Conservation (phyloP, 2,888 invertebrate species). For the Orchesella flavescens region DNA sequence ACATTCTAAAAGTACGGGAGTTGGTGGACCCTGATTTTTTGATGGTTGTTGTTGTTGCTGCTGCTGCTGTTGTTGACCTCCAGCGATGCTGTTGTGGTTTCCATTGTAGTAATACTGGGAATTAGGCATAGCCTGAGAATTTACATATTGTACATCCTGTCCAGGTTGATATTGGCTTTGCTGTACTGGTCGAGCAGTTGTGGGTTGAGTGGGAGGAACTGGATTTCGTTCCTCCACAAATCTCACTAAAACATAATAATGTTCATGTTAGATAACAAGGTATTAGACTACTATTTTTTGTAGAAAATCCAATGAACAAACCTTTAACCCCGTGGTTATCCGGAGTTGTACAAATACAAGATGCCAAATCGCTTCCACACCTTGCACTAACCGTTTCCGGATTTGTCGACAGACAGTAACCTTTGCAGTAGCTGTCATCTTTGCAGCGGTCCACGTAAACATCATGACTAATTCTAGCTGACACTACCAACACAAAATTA, state of each 20-base stretch:
- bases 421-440: constrained; percentile 58
- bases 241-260: constrained; percentile 53
- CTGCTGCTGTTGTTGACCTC: constrained; percentile 14
- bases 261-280: constrained; percentile 6
- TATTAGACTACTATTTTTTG: no score
- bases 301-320: not conserved
- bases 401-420: constrained; percentile 60
- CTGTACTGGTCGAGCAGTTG: constrained; percentile 38
- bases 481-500: constrained; percentile 18
- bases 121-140: constrained; percentile 31
- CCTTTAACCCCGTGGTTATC: constrained; percentile 63
- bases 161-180: not conserved
- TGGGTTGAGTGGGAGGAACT: constrained; percentile 46
- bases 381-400: constrained; percentile 56
- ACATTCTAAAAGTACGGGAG: constrained; percentile 62
- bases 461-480: not conserved
- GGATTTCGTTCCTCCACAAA: constrained; percentile 68
- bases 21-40: not conserved
- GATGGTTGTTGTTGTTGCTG: constrained; percentile 25
- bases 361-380: constrained; percentile 62
- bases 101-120: constrained; percentile 28
- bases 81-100: constrained; percentile 43
- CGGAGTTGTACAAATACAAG: constrained; percentile 64
- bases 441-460: constrained; percentile 31
- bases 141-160: constrained; percentile 25